phyloP scores from a whole-genome alignment of 2,113 vertebrate species.

The Mormyrus lacerda region DNA sequence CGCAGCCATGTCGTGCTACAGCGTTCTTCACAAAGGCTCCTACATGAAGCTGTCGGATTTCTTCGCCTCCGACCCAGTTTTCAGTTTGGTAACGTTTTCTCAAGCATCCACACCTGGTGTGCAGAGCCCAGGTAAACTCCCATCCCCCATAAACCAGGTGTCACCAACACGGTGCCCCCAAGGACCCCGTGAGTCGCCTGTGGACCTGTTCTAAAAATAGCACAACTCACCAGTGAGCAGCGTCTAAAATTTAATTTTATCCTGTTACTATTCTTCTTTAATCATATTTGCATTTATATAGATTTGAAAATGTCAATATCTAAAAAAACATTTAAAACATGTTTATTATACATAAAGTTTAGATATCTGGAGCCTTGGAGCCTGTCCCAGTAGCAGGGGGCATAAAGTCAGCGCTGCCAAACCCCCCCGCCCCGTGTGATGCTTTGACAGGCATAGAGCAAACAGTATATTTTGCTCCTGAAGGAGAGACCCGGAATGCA shows the following conservation, averaged over 20 bases:
- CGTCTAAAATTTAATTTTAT: too few species aligned
- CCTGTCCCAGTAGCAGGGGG: neutral
- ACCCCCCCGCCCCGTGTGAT: too few species aligned
- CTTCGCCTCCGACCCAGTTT: neutral
- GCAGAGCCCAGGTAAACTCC: neutral
- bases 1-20: neutral
- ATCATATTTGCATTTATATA: too few species aligned
- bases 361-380: neutral
- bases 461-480: neutral
- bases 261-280: too few species aligned
- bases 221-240: too few species aligned
- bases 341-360: too few species aligned
- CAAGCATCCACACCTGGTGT: neutral
- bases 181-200: too few species aligned
- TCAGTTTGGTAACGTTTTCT: neutral
- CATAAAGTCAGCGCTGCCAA: neutral
- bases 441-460: neutral
- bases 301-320: too few species aligned
- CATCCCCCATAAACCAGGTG: neutral
- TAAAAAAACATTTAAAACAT: too few species aligned
- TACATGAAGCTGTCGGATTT: neutral
- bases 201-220: too few species aligned
- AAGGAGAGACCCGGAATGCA: neutral
- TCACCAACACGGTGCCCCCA: too few species aligned
- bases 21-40: neutral